Percentiles rank a stretch among this genome's conserved stretches.
These are phyloP conservation scores for Amazonetta brasiliensis DNA, from an alignment of 2,797 vertebrate genomes.

Conservation along the genomic window DNA sequence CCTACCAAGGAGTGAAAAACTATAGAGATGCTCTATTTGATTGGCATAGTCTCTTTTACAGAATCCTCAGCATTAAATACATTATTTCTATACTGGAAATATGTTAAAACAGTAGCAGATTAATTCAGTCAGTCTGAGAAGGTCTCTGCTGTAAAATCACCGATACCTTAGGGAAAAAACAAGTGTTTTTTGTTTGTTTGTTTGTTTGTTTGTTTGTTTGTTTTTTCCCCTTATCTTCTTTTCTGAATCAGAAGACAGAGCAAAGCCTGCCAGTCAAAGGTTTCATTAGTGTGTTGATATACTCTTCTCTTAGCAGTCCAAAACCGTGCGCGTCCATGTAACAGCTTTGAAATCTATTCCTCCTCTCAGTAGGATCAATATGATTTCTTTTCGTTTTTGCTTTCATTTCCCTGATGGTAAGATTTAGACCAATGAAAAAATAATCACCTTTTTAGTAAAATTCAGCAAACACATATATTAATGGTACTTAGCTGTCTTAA, in stretches of 20 bases:
- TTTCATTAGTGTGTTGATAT: neutral
- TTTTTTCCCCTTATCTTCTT: neutral
- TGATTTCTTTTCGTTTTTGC: neutral
- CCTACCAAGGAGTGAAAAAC: neutral
- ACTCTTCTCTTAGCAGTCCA: neutral
- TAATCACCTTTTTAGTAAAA: neutral
- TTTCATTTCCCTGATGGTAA: neutral
- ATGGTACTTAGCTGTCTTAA: neutral
- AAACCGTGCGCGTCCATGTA: neutral
- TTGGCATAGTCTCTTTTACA: neutral
- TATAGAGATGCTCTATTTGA: neutral
- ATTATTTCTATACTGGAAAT: neutral
- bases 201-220: neutral
- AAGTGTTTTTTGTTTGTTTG: too few relatives aligned
- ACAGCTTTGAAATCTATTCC: neutral
- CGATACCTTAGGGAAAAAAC: neutral
- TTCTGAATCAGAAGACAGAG: neutral
- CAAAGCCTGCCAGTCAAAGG: neutral
- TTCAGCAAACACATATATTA: neutral
- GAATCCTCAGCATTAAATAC: neutral
- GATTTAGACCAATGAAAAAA: neutral
- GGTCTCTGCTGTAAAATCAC: neutral
- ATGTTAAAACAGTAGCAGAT: neutral
- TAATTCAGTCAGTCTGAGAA: neutral
- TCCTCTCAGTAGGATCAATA: neutral